These are phyloP conservation scores for Nothobranchius kuhntae DNA, from an alignment of 2,113 vertebrate genomes.

Conservation along the genomic window DNA sequence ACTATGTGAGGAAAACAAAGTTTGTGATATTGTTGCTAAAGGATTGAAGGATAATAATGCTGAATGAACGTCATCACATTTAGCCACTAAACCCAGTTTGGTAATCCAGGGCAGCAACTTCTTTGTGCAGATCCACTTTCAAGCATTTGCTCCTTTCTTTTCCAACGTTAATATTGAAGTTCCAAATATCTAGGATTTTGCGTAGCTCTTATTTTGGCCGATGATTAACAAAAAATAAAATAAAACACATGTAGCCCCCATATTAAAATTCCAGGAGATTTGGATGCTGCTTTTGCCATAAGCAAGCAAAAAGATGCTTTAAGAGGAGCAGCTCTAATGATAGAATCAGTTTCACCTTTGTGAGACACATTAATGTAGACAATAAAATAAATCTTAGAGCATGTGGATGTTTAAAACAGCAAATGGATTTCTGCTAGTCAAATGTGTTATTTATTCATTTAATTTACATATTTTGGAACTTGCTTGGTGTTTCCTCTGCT, in stretches of 20 bases:
- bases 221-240: not conserved
- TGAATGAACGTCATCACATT: not conserved
- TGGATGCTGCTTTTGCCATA: not conserved
- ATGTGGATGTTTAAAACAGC: not conserved
- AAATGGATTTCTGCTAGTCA: too few relatives aligned
- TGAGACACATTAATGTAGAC: not conserved
- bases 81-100: not conserved
- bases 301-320: too few relatives aligned
- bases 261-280: constrained; percentile 10
- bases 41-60: too few relatives aligned
- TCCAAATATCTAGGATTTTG: not conserved
- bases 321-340: not conserved
- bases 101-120: too few relatives aligned
- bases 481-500: not conserved
- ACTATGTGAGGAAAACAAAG: not conserved
- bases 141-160: not conserved
- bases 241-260: too few relatives aligned
- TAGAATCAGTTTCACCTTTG: not conserved
- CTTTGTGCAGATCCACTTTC: not conserved
- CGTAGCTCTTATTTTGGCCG: not conserved
- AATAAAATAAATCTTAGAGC: not conserved
- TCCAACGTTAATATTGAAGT: not conserved
- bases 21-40: not conserved
- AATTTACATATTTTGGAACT: not conserved
- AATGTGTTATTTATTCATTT: not conserved